Percentiles rank a stretch among this genome's conserved stretches.
phyloP scores from a whole-genome alignment of 2,888 invertebrate species.

The Drosophila parthenogenetica region DNA sequence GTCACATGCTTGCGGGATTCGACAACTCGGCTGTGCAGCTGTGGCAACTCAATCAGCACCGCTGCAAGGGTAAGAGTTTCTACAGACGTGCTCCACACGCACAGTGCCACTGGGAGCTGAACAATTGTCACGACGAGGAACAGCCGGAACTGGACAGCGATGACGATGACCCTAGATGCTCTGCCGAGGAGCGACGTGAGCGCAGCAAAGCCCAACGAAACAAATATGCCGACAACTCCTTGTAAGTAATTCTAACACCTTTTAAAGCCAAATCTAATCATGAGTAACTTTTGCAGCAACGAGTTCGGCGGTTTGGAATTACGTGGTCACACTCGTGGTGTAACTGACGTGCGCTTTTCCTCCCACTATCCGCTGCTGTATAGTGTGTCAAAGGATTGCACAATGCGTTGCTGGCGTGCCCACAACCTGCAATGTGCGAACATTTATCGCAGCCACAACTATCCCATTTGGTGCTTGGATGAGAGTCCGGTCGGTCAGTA shows the following conservation, averaged over 20 bases:
- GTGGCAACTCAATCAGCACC: conserved; percentile 84
- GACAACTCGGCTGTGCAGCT: conserved; percentile 83
- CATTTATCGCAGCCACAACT: conserved; percentile 90
- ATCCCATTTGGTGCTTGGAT: conserved; percentile 95
- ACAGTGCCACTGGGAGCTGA: conserved; percentile 82
- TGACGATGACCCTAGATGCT: conserved; percentile 37
- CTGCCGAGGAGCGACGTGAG: conserved; percentile 47
- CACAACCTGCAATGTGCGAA: conserved; percentile 88
- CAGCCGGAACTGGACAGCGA: conserved; percentile 60
- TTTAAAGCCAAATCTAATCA: not conserved
- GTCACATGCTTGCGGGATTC: conserved; percentile 84
- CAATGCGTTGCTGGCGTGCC: conserved; percentile 91
- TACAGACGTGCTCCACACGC: conserved; percentile 72
- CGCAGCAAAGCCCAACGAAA: conserved; percentile 51
- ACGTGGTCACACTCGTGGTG: conserved; percentile 91
- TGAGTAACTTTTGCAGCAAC: conserved; percentile 56
- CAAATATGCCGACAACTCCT: conserved; percentile 81
- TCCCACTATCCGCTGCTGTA: conserved; percentile 88
- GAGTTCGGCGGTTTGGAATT: conserved; percentile 87
- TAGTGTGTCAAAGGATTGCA: conserved; percentile 90
- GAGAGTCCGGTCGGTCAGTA: conserved; percentile 90
- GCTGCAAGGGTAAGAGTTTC: conserved; percentile 79
- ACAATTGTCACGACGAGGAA: conserved; percentile 69
- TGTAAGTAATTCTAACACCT: conserved; percentile 65
- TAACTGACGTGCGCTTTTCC: conserved; percentile 87